A percentile compares a stretch with the other conserved stretches of the same genome.
Evolutionary conservation across 2,888 invertebrate genomes (phyloP).

Genomic region (Lithophane ornitopus): DNA sequence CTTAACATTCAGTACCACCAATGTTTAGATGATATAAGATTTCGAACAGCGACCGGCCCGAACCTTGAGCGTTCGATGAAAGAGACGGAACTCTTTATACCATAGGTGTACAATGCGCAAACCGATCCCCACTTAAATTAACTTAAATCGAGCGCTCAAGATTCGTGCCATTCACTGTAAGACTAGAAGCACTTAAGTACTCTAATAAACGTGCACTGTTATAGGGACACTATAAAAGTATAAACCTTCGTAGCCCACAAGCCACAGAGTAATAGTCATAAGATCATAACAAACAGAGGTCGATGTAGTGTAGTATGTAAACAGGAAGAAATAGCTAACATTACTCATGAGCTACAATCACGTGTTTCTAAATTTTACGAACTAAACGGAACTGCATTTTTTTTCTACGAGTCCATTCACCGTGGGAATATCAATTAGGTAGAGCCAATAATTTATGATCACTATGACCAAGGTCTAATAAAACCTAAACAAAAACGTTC

Average conservation of each 20-base stretch:
- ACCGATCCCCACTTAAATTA: too few species aligned
- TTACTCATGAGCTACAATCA: slow-evolving; percentile 37
- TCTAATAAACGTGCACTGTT: not conserved
- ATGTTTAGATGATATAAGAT: not conserved
- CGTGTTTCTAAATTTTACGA: slow-evolving; percentile 22
- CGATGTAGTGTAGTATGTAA: slow-evolving; percentile 21
- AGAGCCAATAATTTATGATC: slow-evolving; percentile 12
- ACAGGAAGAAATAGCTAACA: slow-evolving; percentile 44
- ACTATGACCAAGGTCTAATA: slow-evolving; percentile 47
- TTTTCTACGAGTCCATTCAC: slow-evolving; percentile 13
- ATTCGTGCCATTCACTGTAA: not conserved
- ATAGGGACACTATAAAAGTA: not conserved
- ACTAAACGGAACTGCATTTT: slow-evolving; percentile 30
- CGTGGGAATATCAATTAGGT: slow-evolving; percentile 37
- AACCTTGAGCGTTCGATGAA: not conserved
- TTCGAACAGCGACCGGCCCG: not conserved
- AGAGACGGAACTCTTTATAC: not conserved
- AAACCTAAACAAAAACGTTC: slow-evolving; percentile 60
- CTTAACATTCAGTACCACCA: not conserved
- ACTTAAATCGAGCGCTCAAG: not conserved
- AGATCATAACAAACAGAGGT: slow-evolving; percentile 26
- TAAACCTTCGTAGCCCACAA: not conserved
- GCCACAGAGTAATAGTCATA: slow-evolving; percentile 2
- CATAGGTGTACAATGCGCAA: not conserved
- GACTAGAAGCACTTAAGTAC: not conserved